Percentiles rank a stretch among this genome's conserved stretches.
phyloP scores from a whole-genome alignment of 2,888 invertebrate species.

The Caradrina clavipalpis region DNA sequence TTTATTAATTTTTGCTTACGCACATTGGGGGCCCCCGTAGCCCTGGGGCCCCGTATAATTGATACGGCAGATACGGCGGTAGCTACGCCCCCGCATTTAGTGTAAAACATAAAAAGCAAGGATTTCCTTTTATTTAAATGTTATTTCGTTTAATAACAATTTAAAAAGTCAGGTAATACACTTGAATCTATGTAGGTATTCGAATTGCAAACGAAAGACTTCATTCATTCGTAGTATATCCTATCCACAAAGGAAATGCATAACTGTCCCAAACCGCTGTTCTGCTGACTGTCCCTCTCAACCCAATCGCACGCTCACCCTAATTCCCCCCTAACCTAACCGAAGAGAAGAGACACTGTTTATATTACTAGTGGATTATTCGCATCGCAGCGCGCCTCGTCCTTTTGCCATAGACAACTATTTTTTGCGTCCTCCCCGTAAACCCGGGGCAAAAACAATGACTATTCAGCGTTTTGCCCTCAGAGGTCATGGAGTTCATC shows the following conservation, averaged over 20 bases:
- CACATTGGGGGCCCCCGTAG: no score
- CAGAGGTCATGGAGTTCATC: constrained; percentile 64
- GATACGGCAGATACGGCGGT: no score
- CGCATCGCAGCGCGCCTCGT: constrained; percentile 66
- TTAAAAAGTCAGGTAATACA: neutral
- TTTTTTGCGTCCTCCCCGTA: constrained; percentile 61
- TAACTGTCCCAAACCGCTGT: constrained; percentile 8
- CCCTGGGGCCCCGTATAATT: no score
- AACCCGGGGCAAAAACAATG: constrained; percentile 60
- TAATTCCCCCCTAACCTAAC: constrained; percentile 67
- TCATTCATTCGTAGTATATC: neutral
- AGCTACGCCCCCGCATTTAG: no score
- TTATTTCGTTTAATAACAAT: no score
- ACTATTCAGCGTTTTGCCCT: constrained; percentile 62
- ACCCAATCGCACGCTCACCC: constrained; percentile 53
- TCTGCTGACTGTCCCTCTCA: constrained; percentile 15
- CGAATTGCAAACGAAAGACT: neutral
- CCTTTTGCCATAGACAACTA: constrained; percentile 61
- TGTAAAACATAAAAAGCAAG: no score
- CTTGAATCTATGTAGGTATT: neutral
- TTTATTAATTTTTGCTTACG: no score
- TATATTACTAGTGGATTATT: constrained; percentile 79
- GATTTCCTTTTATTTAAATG: no score
- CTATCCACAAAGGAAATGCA: neutral
- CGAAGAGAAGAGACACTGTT: constrained; percentile 78